A percentile compares a stretch with the other conserved stretches of the same genome.
phyloP scores from a whole-genome alignment of 2,113 vertebrate species.

The Carassius carassius region DNA sequence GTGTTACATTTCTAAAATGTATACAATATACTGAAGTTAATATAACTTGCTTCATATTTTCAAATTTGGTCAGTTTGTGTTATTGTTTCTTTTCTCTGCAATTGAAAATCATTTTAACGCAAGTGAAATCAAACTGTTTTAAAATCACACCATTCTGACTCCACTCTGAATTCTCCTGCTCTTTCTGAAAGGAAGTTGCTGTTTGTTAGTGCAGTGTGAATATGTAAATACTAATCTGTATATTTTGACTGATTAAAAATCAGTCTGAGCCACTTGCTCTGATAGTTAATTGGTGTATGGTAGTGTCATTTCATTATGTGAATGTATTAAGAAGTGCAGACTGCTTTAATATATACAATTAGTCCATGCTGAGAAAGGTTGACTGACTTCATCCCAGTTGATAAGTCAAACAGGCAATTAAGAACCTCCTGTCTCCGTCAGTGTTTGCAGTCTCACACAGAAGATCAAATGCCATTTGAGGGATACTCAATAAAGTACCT shows the following conservation, averaged over 20 bases:
- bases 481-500: constrained; percentile 6
- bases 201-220: not conserved
- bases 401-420: constrained; percentile 52
- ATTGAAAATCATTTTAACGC: not conserved
- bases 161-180: not conserved
- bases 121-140: not conserved
- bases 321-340: constrained; percentile 14
- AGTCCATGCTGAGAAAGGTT: constrained; percentile 23
- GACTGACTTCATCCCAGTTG: constrained; percentile 31
- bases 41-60: not conserved
- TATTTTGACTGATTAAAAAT: not conserved
- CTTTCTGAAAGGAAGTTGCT: not conserved
- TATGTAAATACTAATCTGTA: not conserved
- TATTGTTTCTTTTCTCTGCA: not conserved
- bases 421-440: constrained; percentile 41
- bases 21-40: not conserved
- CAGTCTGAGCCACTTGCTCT: not conserved
- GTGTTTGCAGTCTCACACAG: not conserved
- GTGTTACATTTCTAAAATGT: not conserved
- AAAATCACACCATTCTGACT: not conserved
- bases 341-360: constrained; percentile 29
- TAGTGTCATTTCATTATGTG: not conserved
- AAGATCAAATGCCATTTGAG: constrained; percentile 18
- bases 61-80: not conserved
- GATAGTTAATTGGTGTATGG: not conserved